Evolutionary conservation across 2,113 vertebrate species (phyloP).

Genomic region (Tetrax tetrax): DNA sequence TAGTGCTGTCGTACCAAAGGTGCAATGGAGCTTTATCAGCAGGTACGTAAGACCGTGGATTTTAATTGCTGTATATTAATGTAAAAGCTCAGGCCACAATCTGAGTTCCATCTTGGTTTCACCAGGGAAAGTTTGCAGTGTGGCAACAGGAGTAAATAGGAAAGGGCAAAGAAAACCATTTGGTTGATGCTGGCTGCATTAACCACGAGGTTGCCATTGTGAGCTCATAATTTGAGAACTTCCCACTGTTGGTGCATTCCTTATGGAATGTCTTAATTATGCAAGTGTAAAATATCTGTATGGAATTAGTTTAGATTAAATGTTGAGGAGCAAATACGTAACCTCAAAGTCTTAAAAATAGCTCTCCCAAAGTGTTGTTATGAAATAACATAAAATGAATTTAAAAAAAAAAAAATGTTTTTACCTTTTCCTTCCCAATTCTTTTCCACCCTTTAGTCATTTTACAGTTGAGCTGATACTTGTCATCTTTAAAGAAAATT

Average conservation of each 20-base stretch:
- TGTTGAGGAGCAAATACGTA: background rate
- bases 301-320: background rate
- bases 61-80: background rate
- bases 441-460: background rate
- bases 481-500: background rate
- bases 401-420: background rate
- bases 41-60: background rate
- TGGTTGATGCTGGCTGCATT: background rate
- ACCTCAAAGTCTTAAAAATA: background rate
- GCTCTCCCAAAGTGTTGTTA: background rate
- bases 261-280: background rate
- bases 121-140: background rate
- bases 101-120: background rate
- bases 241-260: background rate
- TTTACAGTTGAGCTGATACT: background rate
- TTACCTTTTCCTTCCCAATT: background rate
- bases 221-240: background rate
- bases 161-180: background rate
- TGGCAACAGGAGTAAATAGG: background rate
- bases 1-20: background rate
- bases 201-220: background rate
- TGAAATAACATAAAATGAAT: background rate
- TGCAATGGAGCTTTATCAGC: fast-evolving
- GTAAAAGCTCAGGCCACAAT: background rate
- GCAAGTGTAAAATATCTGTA: background rate